These are phyloP conservation scores for Rhimphoctona megacephalus DNA, from an alignment of 2,888 invertebrate genomes.

Conservation along the genomic window DNA sequence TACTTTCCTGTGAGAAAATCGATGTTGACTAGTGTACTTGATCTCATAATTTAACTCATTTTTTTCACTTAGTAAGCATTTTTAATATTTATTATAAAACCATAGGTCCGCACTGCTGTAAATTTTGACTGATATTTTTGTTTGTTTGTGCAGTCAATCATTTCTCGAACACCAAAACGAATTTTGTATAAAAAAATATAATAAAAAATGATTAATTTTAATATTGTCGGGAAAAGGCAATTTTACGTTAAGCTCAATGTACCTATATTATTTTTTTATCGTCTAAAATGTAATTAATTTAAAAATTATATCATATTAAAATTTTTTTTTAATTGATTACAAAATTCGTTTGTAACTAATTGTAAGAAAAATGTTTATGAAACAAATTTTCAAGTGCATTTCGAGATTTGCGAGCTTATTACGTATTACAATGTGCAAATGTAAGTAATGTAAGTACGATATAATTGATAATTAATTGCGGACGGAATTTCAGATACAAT, in stretches of 20 bases:
- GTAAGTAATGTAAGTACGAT: conserved; percentile 50
- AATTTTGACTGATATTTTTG: neutral
- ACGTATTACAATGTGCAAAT: conserved; percentile 49
- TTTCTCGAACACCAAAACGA: conserved; percentile 1
- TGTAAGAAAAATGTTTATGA: neutral
- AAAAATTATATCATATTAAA: neutral
- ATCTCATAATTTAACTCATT: neutral
- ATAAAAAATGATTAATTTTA: conserved; percentile 15
- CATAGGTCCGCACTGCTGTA: neutral
- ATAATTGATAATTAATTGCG: conserved; percentile 5
- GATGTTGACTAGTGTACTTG: too few relatives aligned
- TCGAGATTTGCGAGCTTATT: conserved; percentile 58
- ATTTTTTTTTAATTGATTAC: neutral
- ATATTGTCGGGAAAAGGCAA: conserved; percentile 73
- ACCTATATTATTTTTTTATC: conserved; percentile 40
- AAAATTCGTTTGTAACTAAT: too few relatives aligned
- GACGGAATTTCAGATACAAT: conserved; percentile 16
- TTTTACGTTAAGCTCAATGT: conserved; percentile 61
- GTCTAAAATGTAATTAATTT: conserved; percentile 19
- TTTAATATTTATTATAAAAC: too few relatives aligned
- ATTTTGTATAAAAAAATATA: neutral
- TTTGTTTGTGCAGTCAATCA: conserved; percentile 8
- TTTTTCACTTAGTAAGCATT: neutral
- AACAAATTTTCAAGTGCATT: conserved; percentile 1
- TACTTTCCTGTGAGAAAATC: too few relatives aligned